Percentiles rank a stretch among this genome's conserved stretches.
Conservation (phyloP, 1,140 invertebrate genomes). For the Neodiprion pinetum region DNA sequence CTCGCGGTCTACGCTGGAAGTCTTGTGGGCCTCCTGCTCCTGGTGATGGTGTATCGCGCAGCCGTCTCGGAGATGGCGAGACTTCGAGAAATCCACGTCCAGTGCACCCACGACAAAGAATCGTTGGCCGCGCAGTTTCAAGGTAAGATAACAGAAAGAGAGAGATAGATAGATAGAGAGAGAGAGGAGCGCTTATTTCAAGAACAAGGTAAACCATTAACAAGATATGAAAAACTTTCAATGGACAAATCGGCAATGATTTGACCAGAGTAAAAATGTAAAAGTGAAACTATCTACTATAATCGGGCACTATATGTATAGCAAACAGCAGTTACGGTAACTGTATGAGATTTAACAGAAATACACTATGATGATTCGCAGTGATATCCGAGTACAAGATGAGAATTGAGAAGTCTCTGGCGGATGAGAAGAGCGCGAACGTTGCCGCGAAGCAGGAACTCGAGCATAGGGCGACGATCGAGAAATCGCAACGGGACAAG, state of each 20-base stretch:
- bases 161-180: no score
- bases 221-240: no score
- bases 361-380: conserved; percentile 35
- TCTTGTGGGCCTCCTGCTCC: conserved; percentile 44
- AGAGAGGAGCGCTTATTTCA: no score
- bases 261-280: no score
- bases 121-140: conserved; percentile 58
- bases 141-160: conserved; percentile 39
- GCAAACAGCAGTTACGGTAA: no score
- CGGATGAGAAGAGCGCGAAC: conserved; percentile 62
- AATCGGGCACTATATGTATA: no score
- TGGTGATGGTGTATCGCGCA: conserved; percentile 54
- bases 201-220: no score
- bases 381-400: conserved; percentile 64
- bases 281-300: no score
- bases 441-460: conserved; percentile 58
- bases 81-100: conserved; percentile 50
- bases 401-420: conserved; percentile 60
- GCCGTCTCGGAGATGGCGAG: conserved; percentile 55
- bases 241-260: no score
- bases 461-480: conserved; percentile 54
- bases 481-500: conserved; percentile 59
- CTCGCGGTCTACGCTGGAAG: conserved; percentile 53
- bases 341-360: no score
- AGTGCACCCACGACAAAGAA: conserved; percentile 59